Conservation (phyloP, 2,888 invertebrate genomes). For the Neelides folsomi region DNA sequence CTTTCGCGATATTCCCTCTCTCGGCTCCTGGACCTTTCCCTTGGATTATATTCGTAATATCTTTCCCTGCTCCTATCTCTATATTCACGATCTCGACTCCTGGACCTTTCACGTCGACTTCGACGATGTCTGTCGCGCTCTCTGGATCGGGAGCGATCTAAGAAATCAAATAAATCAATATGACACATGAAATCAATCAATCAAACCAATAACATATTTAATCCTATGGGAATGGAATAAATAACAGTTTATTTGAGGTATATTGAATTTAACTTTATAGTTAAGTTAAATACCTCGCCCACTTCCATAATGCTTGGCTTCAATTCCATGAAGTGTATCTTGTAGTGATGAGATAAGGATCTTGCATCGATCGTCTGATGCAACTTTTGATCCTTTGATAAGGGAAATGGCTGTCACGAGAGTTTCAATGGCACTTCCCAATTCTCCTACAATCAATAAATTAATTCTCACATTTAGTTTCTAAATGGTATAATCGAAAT, state of each 20-base stretch:
- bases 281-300: slow-evolving; percentile 12
- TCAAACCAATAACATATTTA: too few species aligned
- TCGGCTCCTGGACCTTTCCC: slow-evolving; percentile 68
- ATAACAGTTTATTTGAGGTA: too few species aligned
- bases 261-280: too few species aligned
- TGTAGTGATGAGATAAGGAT: slow-evolving; percentile 91
- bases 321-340: slow-evolving; percentile 92
- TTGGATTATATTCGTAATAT: slow-evolving; percentile 49
- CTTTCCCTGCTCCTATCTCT: slow-evolving; percentile 45
- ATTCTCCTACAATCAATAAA: slow-evolving; percentile 54
- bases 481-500: too few species aligned
- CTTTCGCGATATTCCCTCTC: slow-evolving; percentile 63
- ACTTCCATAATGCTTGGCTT: slow-evolving; percentile 86
- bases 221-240: too few species aligned
- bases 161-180: too few species aligned
- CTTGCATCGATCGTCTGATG: slow-evolving; percentile 93
- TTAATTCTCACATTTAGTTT: too few species aligned
- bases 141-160: slow-evolving; percentile 43
- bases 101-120: slow-evolving; percentile 57
- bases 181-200: too few species aligned
- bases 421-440: slow-evolving; percentile 95
- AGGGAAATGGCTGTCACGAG: slow-evolving; percentile 95
- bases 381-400: slow-evolving; percentile 94
- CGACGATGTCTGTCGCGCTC: slow-evolving; percentile 43
- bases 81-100: slow-evolving; percentile 53